A percentile compares a stretch with the other conserved stretches of the same genome.
phyloP scores from a whole-genome alignment of 1,140 invertebrate genomes.

The Pteromalus puparum region DNA sequence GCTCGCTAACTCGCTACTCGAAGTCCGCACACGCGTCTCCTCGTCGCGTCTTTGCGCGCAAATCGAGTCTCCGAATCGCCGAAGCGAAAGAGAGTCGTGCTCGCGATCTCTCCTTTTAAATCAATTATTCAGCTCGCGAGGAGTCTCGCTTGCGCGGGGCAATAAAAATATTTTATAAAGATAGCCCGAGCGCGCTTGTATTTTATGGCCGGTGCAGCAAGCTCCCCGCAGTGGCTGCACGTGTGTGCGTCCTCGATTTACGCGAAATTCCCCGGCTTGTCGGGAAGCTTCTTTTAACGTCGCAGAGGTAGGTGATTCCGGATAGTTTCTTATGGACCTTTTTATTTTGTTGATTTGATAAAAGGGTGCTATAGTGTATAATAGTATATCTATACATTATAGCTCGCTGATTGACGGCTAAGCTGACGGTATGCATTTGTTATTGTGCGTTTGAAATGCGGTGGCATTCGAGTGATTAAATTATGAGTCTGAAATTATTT shows the following conservation, averaged over 20 bases:
- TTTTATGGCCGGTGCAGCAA: slow-evolving; percentile 58
- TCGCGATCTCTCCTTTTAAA: slow-evolving; percentile 55
- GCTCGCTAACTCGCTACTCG: background rate
- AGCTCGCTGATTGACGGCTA: too few species aligned
- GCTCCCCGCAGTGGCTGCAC: background rate
- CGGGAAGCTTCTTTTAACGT: background rate
- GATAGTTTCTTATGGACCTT: background rate
- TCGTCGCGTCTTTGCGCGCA: slow-evolving; percentile 25
- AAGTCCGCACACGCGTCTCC: background rate
- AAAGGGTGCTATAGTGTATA: background rate
- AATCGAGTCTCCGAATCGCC: slow-evolving; percentile 44
- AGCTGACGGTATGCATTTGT: too few species aligned
- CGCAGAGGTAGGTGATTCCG: background rate
- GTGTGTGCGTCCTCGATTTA: slow-evolving; percentile 27
- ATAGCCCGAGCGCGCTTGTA: slow-evolving; percentile 57
- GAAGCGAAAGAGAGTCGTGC: slow-evolving; percentile 29
- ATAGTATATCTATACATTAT: too few species aligned
- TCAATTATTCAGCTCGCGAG: slow-evolving; percentile 55
- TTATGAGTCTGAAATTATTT: too few species aligned
- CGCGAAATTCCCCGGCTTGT: slow-evolving; percentile 7
- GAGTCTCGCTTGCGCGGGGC: slow-evolving; percentile 47
- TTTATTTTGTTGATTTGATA: background rate
- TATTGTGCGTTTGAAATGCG: too few species aligned
- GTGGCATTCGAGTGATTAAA: too few species aligned
- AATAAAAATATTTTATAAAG: slow-evolving; percentile 71